phyloP scores from a whole-genome alignment of 2,797 vertebrate genomes.

The Mareca strepera region DNA sequence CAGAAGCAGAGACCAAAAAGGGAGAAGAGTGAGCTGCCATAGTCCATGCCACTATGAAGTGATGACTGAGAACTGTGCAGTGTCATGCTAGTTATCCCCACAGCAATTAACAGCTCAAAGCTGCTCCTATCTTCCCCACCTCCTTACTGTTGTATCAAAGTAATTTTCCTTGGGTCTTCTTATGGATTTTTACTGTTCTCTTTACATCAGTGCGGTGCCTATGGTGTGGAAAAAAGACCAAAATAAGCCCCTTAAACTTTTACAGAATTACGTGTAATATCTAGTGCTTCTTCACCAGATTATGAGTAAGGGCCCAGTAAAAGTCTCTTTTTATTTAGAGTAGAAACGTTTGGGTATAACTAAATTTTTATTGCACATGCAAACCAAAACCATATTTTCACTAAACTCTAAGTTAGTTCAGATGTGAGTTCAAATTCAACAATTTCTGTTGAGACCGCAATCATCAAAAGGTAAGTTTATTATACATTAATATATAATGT shows the following conservation, averaged over 20 bases:
- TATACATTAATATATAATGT: neutral
- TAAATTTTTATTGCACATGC: neutral
- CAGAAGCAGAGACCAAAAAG: neutral
- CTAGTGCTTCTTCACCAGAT: neutral
- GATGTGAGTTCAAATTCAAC: neutral
- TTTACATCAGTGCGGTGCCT: neutral
- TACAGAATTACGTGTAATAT: neutral
- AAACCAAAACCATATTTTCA: neutral
- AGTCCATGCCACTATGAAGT: neutral
- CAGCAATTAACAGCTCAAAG: neutral
- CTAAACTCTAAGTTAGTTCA: neutral
- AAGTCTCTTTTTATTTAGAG: neutral
- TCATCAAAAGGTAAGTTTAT: neutral
- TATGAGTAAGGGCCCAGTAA: neutral
- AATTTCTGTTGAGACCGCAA: neutral
- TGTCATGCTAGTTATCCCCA: neutral
- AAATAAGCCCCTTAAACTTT: neutral
- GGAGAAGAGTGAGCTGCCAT: neutral
- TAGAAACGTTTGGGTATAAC: neutral
- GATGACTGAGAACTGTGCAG: neutral
- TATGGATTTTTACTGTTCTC: neutral
- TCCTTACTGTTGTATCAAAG: neutral
- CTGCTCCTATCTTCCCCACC: neutral
- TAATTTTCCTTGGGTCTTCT: neutral
- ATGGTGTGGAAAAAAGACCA: neutral